Evolutionary conservation across 2,113 vertebrate genomes (phyloP).

Genomic region (Pristiophorus japonicus): DNA sequence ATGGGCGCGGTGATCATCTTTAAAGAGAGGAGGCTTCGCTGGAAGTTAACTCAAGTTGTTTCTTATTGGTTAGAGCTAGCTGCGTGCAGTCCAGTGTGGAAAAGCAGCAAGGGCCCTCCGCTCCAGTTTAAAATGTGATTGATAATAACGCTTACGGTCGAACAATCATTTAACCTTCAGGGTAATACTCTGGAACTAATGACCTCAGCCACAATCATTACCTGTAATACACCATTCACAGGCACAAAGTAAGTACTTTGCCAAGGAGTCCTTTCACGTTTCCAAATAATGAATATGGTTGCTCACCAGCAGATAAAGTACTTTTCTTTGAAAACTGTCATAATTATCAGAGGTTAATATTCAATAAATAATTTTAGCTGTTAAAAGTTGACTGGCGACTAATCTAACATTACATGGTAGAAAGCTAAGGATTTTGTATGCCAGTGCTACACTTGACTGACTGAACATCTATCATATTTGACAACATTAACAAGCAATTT

Average conservation of each 20-base stretch:
- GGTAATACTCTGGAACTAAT: conserved; percentile 4
- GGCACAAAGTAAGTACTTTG: neutral
- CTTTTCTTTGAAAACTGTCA: neutral
- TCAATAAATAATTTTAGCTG: neutral
- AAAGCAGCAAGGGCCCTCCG: neutral
- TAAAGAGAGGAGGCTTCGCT: neutral
- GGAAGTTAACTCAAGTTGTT: neutral
- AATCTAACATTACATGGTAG: neutral
- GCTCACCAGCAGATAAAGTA: neutral
- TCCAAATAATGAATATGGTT: neutral
- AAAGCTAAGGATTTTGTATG: neutral
- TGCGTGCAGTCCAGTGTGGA: neutral
- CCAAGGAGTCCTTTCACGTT: neutral
- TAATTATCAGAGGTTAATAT: neutral
- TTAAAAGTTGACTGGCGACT: neutral
- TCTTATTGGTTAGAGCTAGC: neutral
- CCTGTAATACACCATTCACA: neutral
- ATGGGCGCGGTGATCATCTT: neutral
- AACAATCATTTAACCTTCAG: conserved; percentile 1
- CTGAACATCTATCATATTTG: conserved; percentile 2
- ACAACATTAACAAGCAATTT: conserved; percentile 16
- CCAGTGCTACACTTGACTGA: neutral
- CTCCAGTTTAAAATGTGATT: neutral
- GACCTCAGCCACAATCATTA: neutral
- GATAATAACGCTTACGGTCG: neutral